Percentiles rank a stretch among this genome's conserved stretches.
Conservation (phyloP, 2,888 invertebrate genomes). For the Agrilus cyanescens region DNA sequence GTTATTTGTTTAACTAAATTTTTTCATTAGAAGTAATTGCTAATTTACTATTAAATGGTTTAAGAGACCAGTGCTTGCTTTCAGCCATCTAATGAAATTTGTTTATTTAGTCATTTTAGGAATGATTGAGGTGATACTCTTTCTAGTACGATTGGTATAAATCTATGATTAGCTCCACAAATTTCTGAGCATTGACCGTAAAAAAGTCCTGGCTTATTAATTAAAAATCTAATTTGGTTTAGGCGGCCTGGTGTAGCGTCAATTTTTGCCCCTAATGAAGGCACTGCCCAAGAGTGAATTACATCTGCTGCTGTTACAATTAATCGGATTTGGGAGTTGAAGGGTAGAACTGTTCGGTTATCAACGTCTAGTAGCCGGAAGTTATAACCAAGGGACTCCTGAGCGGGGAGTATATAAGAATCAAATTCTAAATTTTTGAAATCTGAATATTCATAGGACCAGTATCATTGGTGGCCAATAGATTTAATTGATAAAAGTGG, state of each 20-base stretch:
- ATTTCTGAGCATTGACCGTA: conserved; percentile 74
- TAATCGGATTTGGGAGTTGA: conserved; percentile 51
- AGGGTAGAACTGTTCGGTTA: conserved; percentile 47
- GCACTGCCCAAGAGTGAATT: conserved; percentile 54
- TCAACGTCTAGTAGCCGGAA: conserved; percentile 54
- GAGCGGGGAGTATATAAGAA: conserved; percentile 45
- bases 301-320: conserved; percentile 51
- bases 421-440: conserved; percentile 49
- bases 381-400: conserved; percentile 31
- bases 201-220: conserved; percentile 52
- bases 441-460: conserved; percentile 55
- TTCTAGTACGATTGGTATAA: conserved; percentile 65
- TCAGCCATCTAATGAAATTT: conserved; percentile 52
- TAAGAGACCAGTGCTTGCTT: conserved; percentile 60
- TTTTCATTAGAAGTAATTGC: conserved; percentile 50
- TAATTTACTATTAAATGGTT: conserved; percentile 52
- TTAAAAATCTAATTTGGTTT: conserved; percentile 50
- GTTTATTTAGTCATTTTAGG: conserved; percentile 45
- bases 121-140: conserved; percentile 42
- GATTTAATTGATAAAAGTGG: conserved; percentile 47
- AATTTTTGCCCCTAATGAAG: conserved; percentile 50
- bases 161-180: conserved; percentile 68
- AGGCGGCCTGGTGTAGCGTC: conserved; percentile 54
- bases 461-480: conserved; percentile 48
- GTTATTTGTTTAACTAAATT: conserved; percentile 45